Conservation (phyloP, 1,140 invertebrate species). For the Temnothorax longispinosus region DNA sequence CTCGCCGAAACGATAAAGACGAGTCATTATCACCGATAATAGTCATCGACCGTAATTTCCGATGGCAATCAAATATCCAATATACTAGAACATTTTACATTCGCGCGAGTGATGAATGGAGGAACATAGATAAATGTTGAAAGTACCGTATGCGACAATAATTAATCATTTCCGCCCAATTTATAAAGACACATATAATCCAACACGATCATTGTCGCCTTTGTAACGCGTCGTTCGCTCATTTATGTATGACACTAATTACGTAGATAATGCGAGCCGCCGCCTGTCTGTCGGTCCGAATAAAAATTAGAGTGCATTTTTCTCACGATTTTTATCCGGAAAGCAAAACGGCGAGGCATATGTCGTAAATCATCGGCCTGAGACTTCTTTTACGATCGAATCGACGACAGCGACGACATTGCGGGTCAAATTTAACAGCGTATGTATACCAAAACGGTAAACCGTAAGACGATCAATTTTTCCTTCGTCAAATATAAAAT, state of each 20-base stretch:
- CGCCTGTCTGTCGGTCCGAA: neutral
- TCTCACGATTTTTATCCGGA: neutral
- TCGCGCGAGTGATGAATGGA: neutral
- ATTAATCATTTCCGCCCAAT: conserved; percentile 45
- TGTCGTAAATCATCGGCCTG: neutral
- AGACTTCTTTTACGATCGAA: conserved; percentile 28
- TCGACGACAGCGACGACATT: neutral
- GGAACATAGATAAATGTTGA: conserved; percentile 19
- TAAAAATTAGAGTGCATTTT: conserved; percentile 4
- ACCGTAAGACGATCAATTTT: conserved; percentile 20
- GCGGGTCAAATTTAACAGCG: neutral
- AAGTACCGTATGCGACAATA: conserved; percentile 22
- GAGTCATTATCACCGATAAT: neutral
- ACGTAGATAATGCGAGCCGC: conserved; percentile 25
- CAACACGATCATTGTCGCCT: conserved; percentile 24
- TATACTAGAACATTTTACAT: conserved; percentile 1
- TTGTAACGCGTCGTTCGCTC: conserved; percentile 20
- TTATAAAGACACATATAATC: conserved; percentile 32
- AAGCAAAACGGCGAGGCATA: neutral
- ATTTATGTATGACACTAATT: conserved; percentile 58
- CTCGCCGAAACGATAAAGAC: neutral
- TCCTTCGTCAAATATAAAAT: conserved; percentile 65
- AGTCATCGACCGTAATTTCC: neutral
- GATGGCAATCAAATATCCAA: conserved; percentile 14
- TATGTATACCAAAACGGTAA: neutral